phyloP scores from a whole-genome alignment of 2,797 vertebrate genomes.

The Coreius guichenoti region DNA sequence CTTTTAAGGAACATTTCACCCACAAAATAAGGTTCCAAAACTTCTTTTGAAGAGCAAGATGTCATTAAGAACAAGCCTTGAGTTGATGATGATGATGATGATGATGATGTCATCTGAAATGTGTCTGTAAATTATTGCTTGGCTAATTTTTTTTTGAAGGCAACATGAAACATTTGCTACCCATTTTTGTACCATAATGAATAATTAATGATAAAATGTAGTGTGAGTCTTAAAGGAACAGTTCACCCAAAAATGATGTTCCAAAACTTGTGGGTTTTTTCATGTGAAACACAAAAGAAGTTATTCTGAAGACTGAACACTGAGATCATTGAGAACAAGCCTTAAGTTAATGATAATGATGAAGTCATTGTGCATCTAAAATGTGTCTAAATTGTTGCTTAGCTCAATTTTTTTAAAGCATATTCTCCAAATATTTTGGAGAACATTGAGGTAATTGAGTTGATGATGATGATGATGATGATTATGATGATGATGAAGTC shows the following conservation, averaged over 20 bases:
- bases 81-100: not conserved
- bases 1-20: conserved; percentile 14
- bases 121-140: not conserved
- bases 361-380: not conserved
- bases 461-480: no score
- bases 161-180: not conserved
- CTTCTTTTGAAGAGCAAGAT: not conserved
- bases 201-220: not conserved
- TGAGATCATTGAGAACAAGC: not conserved
- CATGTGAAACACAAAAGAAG: not conserved
- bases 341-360: no score
- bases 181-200: not conserved
- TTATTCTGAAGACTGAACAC: not conserved
- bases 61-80: not conserved
- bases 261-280: not conserved
- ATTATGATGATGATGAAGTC: no score
- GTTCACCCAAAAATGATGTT: no score
- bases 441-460: no score
- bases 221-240: not conserved
- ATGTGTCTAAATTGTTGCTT: not conserved
- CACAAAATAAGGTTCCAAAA: not conserved
- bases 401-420: not conserved
- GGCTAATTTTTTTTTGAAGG: not conserved
- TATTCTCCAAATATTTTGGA: no score
- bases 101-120: not conserved